Percentiles rank a stretch among this genome's conserved stretches.
Evolutionary conservation across 1,140 invertebrate genomes (phyloP).

Genomic region (Heterodera schachtii): DNA sequence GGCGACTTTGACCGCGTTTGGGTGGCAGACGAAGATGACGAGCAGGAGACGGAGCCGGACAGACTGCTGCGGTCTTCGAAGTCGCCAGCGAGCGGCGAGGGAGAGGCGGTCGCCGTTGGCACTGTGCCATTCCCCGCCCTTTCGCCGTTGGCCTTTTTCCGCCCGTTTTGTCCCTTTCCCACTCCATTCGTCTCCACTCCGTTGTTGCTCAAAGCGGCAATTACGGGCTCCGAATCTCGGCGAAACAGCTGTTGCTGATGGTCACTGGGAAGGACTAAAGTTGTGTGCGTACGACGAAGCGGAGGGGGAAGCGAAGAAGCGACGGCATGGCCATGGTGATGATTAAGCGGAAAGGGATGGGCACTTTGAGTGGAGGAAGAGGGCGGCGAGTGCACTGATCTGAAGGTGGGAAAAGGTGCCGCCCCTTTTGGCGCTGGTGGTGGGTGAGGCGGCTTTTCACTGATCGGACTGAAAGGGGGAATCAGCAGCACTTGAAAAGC

Average conservation of each 20-base stretch:
- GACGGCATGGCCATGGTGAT: not conserved
- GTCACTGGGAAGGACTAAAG: not conserved
- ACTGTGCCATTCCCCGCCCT: not conserved
- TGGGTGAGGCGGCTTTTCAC: not conserved
- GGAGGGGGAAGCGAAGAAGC: constrained; percentile 5
- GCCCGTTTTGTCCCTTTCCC: not conserved
- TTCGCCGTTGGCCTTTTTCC: too few species aligned
- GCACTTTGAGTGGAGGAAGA: not conserved
- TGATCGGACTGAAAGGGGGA: not conserved
- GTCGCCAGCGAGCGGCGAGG: not conserved
- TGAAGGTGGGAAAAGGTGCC: not conserved
- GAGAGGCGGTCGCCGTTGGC: not conserved
- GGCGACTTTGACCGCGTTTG: constrained; percentile 32
- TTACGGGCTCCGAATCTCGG: constrained; percentile 41
- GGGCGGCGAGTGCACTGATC: not conserved
- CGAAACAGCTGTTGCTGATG: constrained; percentile 20
- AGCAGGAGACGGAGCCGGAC: constrained; percentile 11
- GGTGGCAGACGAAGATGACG: constrained; percentile 27
- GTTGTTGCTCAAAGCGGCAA: not conserved
- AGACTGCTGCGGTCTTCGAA: constrained; percentile 16
- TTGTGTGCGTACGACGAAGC: constrained; percentile 1
- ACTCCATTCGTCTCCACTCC: not conserved
- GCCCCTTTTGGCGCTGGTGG: not conserved
- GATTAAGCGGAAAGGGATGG: not conserved
- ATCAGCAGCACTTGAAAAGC: not conserved